Evolutionary conservation across 2,797 vertebrate species (phyloP), one percentile per base, ranked within the genome.

Genomic region (Aulostomus chinensis): DNA sequence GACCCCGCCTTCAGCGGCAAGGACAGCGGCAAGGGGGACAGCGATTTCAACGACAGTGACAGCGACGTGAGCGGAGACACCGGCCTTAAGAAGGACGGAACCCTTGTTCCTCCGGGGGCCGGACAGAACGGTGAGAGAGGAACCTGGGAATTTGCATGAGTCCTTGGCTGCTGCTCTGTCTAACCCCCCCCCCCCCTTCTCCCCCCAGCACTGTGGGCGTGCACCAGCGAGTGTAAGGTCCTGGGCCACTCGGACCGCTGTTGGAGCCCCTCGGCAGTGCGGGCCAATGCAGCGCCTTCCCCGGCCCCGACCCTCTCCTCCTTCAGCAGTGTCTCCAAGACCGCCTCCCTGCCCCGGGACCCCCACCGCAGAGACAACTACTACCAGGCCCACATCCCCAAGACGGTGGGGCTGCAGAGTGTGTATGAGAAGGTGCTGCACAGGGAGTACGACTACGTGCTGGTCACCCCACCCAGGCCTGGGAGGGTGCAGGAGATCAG

Each of bases 191-290:
- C 6, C 1, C 3, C 18, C 9, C 26, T 39, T 7, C 33, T 13
- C 26, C 41, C 5, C 26, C 9, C 26, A 99, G 97, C 92, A 81
- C 81, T 99, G 63, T 98, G 96, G 97, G 94, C 96, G 0, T 98
- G 97, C 76, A 98, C 96, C 0, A 96, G 94, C 0, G 96, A 99
- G 68, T 99, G 97, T 81, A 99, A 96, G 83, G 92, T 98, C 71
- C 90, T 99, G 49, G 97, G 97, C n/a, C 97, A 99, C 79, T 99
- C 97, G 0, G 97, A 99, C 45, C 93, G 94, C 56, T 99, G 97
- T 85, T 99, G 97, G 97, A 98, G 94, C 73, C 96, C 97, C 7
- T 92, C 95, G 0, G 94, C 94, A 0, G 78, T 86, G 1, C 89
- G 93, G 32, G 86, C 92, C 73, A 93, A 90, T 4, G 80, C 86